These are phyloP conservation scores for Spatula versicolor DNA, from an alignment of 2,797 vertebrate species.

Conservation along the genomic window DNA sequence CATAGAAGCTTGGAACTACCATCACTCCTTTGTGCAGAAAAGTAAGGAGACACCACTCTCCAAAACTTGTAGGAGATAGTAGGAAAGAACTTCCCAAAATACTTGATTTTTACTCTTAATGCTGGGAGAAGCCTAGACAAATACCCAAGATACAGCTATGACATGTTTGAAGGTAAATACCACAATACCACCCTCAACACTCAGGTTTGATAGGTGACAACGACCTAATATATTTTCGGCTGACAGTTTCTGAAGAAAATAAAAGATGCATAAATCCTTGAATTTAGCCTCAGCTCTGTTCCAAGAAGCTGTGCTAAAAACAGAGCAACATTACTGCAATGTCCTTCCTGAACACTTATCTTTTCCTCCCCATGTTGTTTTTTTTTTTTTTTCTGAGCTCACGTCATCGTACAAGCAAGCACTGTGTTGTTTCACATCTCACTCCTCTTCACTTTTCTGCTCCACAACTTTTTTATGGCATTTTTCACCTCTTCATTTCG, in stretches of 20 bases:
- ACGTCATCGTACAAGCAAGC: background rate
- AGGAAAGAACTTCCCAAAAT: background rate
- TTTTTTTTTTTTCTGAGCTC: background rate
- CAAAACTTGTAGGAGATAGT: background rate
- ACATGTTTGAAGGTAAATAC: background rate
- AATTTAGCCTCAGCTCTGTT: background rate
- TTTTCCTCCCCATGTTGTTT: background rate
- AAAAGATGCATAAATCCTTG: background rate
- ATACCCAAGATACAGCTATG: background rate
- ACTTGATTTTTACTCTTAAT: background rate
- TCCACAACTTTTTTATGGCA: background rate
- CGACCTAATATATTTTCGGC: background rate
- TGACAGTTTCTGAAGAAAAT: background rate
- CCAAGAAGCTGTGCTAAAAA: background rate
- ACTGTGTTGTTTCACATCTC: background rate
- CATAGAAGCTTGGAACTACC: background rate
- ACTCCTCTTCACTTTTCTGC: background rate
- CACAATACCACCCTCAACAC: background rate
- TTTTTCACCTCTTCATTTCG: background rate
- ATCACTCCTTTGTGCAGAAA: background rate
- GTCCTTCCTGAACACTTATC: background rate
- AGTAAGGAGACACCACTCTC: background rate
- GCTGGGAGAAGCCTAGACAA: background rate
- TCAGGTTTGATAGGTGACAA: background rate
- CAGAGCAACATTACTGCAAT: background rate